A percentile compares a stretch with the other conserved stretches of the same genome.
Conservation (phyloP, 2,797 vertebrate species). For the Thalassophryne amazonica region DNA sequence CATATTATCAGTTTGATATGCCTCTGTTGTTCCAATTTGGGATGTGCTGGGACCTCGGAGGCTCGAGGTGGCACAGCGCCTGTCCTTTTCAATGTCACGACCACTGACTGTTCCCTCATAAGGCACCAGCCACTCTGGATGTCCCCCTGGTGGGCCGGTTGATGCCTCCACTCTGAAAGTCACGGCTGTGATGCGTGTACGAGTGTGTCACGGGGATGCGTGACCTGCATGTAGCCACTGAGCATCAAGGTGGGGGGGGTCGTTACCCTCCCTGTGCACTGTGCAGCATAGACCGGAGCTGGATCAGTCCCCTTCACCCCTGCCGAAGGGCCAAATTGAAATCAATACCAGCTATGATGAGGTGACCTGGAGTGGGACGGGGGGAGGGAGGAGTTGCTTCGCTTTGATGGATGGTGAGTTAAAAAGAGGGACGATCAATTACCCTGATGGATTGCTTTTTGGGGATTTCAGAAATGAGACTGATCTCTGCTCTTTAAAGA, state of each 20-base stretch:
- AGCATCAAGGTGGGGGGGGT: slow-evolving; percentile 39
- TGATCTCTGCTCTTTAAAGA: slow-evolving; percentile 40
- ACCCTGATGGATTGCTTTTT: slow-evolving; percentile 69
- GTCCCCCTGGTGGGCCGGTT: slow-evolving; percentile 19
- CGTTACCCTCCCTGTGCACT: slow-evolving; percentile 31
- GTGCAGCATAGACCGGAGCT: slow-evolving; percentile 38
- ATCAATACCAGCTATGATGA: slow-evolving; percentile 72
- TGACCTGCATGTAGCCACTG: slow-evolving; percentile 60
- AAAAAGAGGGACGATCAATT: slow-evolving; percentile 66
- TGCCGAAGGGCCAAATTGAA: slow-evolving; percentile 58
- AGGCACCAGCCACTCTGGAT: slow-evolving; percentile 38
- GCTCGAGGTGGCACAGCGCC: too few species aligned
- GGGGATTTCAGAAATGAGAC: slow-evolving; percentile 52
- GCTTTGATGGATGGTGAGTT: slow-evolving; percentile 66
- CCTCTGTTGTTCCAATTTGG: too few species aligned
- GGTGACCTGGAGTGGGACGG: slow-evolving; percentile 17
- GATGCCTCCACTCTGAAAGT: slow-evolving; percentile 18
- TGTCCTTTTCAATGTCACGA: too few species aligned
- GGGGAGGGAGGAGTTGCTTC: neutral
- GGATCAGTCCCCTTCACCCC: slow-evolving; percentile 47
- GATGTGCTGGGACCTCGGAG: too few species aligned
- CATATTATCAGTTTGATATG: too few species aligned
- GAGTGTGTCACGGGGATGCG: slow-evolving; percentile 4
- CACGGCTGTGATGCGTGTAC: slow-evolving; percentile 5
- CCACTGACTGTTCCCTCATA: slow-evolving; percentile 43